Percentiles rank a stretch among this genome's conserved stretches.
These are phyloP conservation scores for Drosophila subsilvestris DNA, from an alignment of 2,888 invertebrate genomes.

Conservation along the genomic window DNA sequence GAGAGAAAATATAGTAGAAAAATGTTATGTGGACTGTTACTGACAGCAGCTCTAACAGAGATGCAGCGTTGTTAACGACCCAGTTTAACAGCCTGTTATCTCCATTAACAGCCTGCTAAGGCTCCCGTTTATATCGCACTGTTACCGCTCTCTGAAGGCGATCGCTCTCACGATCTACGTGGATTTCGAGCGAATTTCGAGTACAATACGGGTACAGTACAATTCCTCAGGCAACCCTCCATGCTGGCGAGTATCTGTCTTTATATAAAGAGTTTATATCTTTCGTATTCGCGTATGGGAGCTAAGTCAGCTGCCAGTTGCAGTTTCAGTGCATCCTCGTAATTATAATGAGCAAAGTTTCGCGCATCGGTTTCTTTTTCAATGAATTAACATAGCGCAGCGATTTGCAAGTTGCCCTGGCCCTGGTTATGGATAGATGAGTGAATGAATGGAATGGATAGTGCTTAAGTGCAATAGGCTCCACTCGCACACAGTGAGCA, in stretches of 20 bases:
- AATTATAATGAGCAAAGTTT: constrained; percentile 52
- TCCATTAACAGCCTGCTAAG: too few species aligned
- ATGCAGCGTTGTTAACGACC: too few species aligned
- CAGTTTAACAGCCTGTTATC: too few species aligned
- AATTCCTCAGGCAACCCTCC: background rate
- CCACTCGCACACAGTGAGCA: background rate
- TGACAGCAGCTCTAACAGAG: too few species aligned
- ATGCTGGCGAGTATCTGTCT: background rate
- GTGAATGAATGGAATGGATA: constrained; percentile 7
- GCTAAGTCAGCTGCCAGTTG: constrained; percentile 29
- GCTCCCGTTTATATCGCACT: too few species aligned
- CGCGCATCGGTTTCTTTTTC: constrained; percentile 25
- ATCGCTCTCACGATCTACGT: too few species aligned
- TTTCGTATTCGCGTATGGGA: constrained; percentile 20
- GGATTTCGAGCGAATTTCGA: too few species aligned
- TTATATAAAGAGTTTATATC: background rate
- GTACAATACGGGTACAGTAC: too few species aligned
- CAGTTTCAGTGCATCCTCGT: constrained; percentile 37
- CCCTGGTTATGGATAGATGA: constrained; percentile 17
- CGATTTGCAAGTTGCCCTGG: background rate
- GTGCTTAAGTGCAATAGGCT: background rate
- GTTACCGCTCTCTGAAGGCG: too few species aligned
- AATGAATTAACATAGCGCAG: constrained; percentile 34
- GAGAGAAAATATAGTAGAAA: too few species aligned
- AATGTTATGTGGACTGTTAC: too few species aligned